A percentile compares a stretch with the other conserved stretches of the same genome.
Conservation (phyloP, 2,888 invertebrate genomes). For the Cacoxenus indagator region DNA sequence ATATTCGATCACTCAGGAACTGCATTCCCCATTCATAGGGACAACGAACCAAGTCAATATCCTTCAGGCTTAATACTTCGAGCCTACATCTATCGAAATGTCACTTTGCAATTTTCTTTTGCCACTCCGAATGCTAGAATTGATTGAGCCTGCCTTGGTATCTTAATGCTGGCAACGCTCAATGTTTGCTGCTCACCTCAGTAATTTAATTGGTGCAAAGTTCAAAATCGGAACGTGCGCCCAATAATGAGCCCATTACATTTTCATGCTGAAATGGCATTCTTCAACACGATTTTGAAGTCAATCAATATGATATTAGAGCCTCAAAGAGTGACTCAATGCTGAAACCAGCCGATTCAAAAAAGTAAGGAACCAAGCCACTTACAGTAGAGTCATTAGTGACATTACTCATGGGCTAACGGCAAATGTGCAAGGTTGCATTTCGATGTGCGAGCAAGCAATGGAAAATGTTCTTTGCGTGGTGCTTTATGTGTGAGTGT, state of each 20-base stretch:
- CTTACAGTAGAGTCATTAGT: not conserved
- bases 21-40: no score
- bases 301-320: not conserved
- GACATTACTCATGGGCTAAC: not conserved
- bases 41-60: no score
- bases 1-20: no score
- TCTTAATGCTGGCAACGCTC: no score
- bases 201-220: not conserved
- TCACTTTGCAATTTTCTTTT: no score
- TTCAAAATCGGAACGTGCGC: not conserved
- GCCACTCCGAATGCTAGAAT: not conserved
- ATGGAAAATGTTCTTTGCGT: not conserved
- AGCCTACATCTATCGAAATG: no score
- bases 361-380: no score
- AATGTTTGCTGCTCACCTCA: no score
- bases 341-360: no score
- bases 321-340: no score
- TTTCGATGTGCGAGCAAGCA: not conserved
- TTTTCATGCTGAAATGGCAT: not conserved
- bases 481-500: not conserved
- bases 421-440: not conserved
- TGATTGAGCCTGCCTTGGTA: no score
- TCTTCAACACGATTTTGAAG: not conserved
- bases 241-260: not conserved
- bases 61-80: no score